Conservation (phyloP, 2,888 invertebrate genomes). For the Drosophila mulleri region DNA sequence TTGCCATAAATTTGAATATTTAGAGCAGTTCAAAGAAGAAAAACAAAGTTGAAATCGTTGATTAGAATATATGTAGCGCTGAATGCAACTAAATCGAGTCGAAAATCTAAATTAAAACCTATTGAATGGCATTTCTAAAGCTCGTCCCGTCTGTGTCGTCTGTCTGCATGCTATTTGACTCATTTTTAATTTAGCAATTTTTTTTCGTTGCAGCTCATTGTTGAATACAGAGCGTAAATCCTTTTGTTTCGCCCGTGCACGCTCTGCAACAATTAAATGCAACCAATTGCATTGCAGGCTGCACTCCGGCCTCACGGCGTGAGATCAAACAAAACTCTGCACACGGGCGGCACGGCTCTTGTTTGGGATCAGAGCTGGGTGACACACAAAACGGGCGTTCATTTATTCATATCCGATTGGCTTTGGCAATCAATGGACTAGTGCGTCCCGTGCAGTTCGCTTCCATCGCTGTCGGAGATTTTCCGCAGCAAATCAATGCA, state of each 20-base stretch:
- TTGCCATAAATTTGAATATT: conserved; percentile 1
- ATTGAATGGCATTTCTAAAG: conserved; percentile 47
- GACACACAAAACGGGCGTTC: conserved; percentile 52
- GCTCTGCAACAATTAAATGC: conserved; percentile 75
- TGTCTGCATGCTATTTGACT: conserved; percentile 20
- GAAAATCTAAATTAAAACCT: conserved; percentile 27
- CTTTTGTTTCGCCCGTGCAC: conserved; percentile 61
- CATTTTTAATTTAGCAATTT: conserved; percentile 60
- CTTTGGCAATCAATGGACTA: conserved; percentile 78
- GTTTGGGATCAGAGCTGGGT: conserved; percentile 33
- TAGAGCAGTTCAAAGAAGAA: background rate
- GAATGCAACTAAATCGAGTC: conserved; percentile 37
- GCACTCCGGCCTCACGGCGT: background rate
- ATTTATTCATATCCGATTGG: conserved; percentile 77
- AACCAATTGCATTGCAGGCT: conserved; percentile 56
- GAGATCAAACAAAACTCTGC: conserved; percentile 43
- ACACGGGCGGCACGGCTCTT: conserved; percentile 6
- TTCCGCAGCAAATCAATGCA: conserved; percentile 71
- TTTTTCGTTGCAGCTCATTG: conserved; percentile 22
- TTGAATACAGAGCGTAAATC: conserved; percentile 47
- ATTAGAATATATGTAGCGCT: background rate
- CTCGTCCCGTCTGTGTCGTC: conserved; percentile 10
- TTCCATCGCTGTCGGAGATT: conserved; percentile 61
- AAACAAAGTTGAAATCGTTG: background rate
- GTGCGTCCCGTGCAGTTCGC: conserved; percentile 38